Base-by-base conservation (phyloP, 2,888 invertebrate species). In the Kryphioiulus occultus region DNA sequence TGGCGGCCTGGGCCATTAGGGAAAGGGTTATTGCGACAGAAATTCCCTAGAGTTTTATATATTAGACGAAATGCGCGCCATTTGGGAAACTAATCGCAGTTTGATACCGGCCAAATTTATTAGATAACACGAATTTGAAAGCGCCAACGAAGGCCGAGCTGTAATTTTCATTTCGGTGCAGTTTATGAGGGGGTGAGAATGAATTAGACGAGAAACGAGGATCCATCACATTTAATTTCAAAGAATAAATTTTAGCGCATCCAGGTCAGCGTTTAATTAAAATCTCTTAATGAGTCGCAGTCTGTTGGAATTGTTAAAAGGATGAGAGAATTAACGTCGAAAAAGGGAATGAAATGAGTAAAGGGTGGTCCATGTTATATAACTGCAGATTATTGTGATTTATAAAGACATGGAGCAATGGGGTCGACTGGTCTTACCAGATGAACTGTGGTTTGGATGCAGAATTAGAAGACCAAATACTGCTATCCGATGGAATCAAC, bases 1-100 rank as follows among this genome's bases (percentile, higher is more conserved):
- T 78, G 78, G 78, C 30, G 78, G 78, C 78, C 78, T 30, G 78
- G 22, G 78, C 30, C 78, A 30, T 78, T 78, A 78, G 10, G 7
- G 78, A 78, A 78, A 78, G 78, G 78, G 78, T 78, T 78, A 78
- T 78, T 30, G 78, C 30, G 78, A 78, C 78, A 78, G 78, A 78
- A 78, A 26, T 78, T 78, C 78, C 78, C 78, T 15, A 0, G 78
- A 22, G 78, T 30, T 78, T 78, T 30, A 78, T 78, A 78, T 30
- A 78, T 78, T 78, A 78, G 30, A 12, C 26, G 78, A 78, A 78
- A 78, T 68, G 68, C 68, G 5, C 22, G 68, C 68, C n/a, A 12
- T 68, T 68, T 68, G 78, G 78, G 78, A 78, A 78, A 30, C 78
- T 78, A 78, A 78, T 30, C 30, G 78, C 15, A 78, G 78, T 78